Evolutionary conservation across 2,113 vertebrate species (phyloP).

Genomic region (Lophius piscatorius): DNA sequence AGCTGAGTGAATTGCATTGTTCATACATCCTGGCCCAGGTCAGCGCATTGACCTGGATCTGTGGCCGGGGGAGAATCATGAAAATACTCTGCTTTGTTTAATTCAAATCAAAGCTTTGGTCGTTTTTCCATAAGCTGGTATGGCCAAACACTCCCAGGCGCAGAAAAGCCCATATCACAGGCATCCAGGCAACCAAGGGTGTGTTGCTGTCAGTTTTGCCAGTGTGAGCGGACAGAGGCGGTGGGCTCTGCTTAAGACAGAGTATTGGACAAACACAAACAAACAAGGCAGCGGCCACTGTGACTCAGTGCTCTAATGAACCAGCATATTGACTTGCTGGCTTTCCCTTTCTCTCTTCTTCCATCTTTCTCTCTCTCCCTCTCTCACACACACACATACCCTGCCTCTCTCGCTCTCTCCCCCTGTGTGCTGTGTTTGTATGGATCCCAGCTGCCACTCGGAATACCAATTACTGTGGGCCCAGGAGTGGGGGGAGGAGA

Average conservation of each 20-base stretch:
- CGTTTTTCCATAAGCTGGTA: slow-evolving; percentile 61
- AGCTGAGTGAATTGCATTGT: slow-evolving; percentile 3
- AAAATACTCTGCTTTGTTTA: slow-evolving; percentile 30
- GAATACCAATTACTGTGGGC: slow-evolving; percentile 84
- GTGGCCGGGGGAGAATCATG: slow-evolving; percentile 13
- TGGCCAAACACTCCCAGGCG: slow-evolving; percentile 43
- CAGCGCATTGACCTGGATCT: slow-evolving; percentile 10
- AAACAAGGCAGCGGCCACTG: slow-evolving; percentile 83
- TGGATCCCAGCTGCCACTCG: slow-evolving; percentile 84
- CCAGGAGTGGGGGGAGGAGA: slow-evolving; percentile 67
- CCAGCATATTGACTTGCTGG: slow-evolving; percentile 85
- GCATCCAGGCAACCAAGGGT: slow-evolving; percentile 53
- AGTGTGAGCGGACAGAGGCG: slow-evolving; percentile 70
- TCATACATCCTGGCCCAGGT: not conserved
- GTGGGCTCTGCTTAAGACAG: slow-evolving; percentile 80
- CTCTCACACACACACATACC: slow-evolving; percentile 36
- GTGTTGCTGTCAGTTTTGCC: slow-evolving; percentile 74
- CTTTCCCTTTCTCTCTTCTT: slow-evolving; percentile 72
- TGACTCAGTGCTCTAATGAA: slow-evolving; percentile 86
- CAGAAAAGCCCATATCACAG: slow-evolving; percentile 58
- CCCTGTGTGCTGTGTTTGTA: slow-evolving; percentile 81
- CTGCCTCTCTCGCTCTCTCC: slow-evolving; percentile 57
- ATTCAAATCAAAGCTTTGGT: slow-evolving; percentile 55
- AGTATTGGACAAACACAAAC: slow-evolving; percentile 87
- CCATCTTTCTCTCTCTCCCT: slow-evolving; percentile 45